Base-by-base conservation (phyloP, 2,113 vertebrate species). In the Sinosuthora webbiana region DNA sequence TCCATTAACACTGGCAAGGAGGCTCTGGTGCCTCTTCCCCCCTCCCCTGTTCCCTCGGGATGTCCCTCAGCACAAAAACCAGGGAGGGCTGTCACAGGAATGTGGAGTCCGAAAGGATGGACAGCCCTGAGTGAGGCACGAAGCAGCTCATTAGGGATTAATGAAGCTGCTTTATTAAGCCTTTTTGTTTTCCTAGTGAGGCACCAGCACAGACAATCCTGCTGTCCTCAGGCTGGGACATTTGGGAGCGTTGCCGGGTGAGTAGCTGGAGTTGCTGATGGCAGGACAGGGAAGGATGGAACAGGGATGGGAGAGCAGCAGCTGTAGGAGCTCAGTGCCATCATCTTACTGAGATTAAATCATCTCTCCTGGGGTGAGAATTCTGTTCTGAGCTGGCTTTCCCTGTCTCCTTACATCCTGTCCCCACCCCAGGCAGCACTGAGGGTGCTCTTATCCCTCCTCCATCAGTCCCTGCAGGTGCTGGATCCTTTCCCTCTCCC, bases 161-260 rank as follows among this genome's bases (percentile, higher is more conserved):
- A 37, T 10, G 37, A 41, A 74, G 52, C 31, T 62, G 59, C 71
- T 60, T 55, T 4, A 57, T 50, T 6, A 42, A 65, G 20, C 5
- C 13, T 13, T 39, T 33, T 25, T 65, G 63, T 45, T 35, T 21
- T 73, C 79, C 49, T 10, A 3, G 22, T 8, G 10, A 14, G 71
- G 62, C 60, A n/a, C 7, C n/a, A 16, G 33, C 16, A 5, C 0
- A 7, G 87, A 8, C 44, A 41, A 15, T 19, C 59, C 86, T 57
- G 45, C 24, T 55, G 56, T 15, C 1, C 0, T n/a, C 6, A n/a
- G 15, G 8, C 6, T 2, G 30, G 94, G 13, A 35, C 0, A 0
- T 9, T 9, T 25, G 71, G 50, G 73, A 53, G 35, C 15, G 1
- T 18, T 37, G 23, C 73, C 1, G 9, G 65, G 62, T 10, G 15